Evolutionary conservation across 2,113 vertebrate genomes (phyloP), one percentile per base, ranked within the genome.

Genomic region (Tupaia tana): DNA sequence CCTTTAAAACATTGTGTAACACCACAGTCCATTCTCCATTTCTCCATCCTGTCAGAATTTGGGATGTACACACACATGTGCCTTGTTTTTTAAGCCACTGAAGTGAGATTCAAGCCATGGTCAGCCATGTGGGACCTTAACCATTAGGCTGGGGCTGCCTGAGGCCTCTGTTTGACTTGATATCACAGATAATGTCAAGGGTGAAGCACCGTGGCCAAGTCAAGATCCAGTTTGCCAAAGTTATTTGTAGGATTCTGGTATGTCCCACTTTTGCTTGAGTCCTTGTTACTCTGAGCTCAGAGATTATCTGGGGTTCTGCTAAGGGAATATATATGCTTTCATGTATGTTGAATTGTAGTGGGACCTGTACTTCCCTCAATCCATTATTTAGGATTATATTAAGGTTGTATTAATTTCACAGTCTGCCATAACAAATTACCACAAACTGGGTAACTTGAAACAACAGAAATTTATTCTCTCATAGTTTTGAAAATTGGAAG

Each of bases 241-340:
- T 67, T 80, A 86, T 83, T 63, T 81, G 7, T 73, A 82, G 69
- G 24, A 7, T 69, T 93, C 75, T 66, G 34, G 82, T 43, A 54
- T 86, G 29, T 78, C 67, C 54, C 80, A 91, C 25, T 24, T 66
- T 61, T 93, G 52, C 52, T 92, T 86, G 22, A 94, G n/a, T 0
- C 19, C 0, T 27, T 75, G 7, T 73, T 82, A 11, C 1, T 56
- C 66, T 8, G 61, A 91, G 3, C n/a, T 79, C 80, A 15, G 54
- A 86, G 81, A 93, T 84, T 64, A 75, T 67, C 75, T 85, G 18
- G 84, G 34, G 18, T 82, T 96, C 64, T 91, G 64, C 66, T 86
- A 43, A 83, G 20, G 34, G 12, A 56, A 52, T 24, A 34, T 22
- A 54, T 14, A 9, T 9, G 19, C 31, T 85, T 80, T 92, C 20